Evolutionary conservation across 2,113 vertebrate species (phyloP), one percentile per base, ranked within the genome.

Genomic region (Centropus unirufus): DNA sequence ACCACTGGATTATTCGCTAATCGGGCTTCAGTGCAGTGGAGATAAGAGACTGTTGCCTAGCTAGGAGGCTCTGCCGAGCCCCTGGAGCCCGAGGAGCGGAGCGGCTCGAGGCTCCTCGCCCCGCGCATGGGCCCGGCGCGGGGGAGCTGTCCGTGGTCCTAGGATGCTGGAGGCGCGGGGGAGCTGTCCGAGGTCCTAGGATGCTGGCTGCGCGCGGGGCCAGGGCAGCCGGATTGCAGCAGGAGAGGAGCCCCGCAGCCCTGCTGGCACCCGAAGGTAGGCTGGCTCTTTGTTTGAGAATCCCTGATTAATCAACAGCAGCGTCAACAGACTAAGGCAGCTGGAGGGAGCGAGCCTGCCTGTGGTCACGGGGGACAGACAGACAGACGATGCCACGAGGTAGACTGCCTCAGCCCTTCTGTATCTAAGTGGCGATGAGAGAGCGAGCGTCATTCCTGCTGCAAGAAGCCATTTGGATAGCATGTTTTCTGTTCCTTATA

Each of bases 241-340:
- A 59, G 95, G 87, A 96, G 96, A 93, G 93, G 94, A 97, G 96
- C 96, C 87, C 97, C 93, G 36, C 97, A 72, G 97, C 80, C 89
- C 97, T 94, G 96, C 98, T 82, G 95, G 92, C 97, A 96, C 96
- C 94, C 90, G 92, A 97, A 98, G 98, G 98, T 98, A 98, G 98
- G 98, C 97, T 93, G n/a, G 92, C 92, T 98, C 98, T 98, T 98
- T 98, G 98, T 98, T 98, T 97, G 97, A 97, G 97, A 97, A 98
- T 98, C 97, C 97, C 96, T 97, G 98, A 97, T 98, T 98, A 98
- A 98, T 98, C 98, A 87, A 85, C 97, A 96, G 96, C 97, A 95
- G 97, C 97, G 94, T 75, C 98, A 89, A 96, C 97, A 94, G 97
- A 97, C 90, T 93, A 87, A 96, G 96, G 96, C 98, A 97, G 97